Base-by-base conservation (phyloP, 1,140 invertebrate species). In the Eciton burchellii region DNA sequence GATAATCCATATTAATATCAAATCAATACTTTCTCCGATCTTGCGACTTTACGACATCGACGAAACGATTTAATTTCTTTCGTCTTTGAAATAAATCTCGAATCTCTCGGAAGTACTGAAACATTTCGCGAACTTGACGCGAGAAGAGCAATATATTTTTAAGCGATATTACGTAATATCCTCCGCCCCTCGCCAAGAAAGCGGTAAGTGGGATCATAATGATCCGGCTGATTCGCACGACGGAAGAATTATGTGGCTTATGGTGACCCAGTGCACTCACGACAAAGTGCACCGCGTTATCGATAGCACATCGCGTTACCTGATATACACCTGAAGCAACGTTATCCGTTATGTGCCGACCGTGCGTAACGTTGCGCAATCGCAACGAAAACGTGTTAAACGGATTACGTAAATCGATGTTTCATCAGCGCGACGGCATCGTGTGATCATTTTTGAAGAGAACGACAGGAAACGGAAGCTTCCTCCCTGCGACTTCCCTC, bases 221-320 rank as follows among this genome's bases (percentile, higher is more conserved):
- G 43, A 76, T 81, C 43, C 16, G 59, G n/a, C 47, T 57, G 24
- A 19, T 21, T 19, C 57, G 3, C 62, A 16, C 3, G 19, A 14
- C 35, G 47, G 57, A 86, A 87, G 63, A 87, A 87, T 87, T 86
- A 84, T 73, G 73, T 73, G 68, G 43, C 49, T 63, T 9, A 47
- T 77, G 82, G 87, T 81, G 70, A 87, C 84, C 56, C 74, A 47
- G 74, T 70, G 63, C 85, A 87, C 85, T 86, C 84, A 84, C 62
- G 35, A 84, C 60, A 52, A 57, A 83, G 84, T 81, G 71, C 62
- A 56, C n/a, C 54, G 45, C 54, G 43, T 56, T 74, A 87, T 81
- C 73, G 81, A 62, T 70, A 81, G 66, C 82, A 68, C 54, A 29
- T 12, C 35, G 52, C 70, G 86, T 66, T 59, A 54, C 54, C 57